Evolutionary conservation across 2,113 vertebrate species (phyloP), one percentile per base, ranked within the genome.

Genomic region (Chiloscyllium plagiosum): DNA sequence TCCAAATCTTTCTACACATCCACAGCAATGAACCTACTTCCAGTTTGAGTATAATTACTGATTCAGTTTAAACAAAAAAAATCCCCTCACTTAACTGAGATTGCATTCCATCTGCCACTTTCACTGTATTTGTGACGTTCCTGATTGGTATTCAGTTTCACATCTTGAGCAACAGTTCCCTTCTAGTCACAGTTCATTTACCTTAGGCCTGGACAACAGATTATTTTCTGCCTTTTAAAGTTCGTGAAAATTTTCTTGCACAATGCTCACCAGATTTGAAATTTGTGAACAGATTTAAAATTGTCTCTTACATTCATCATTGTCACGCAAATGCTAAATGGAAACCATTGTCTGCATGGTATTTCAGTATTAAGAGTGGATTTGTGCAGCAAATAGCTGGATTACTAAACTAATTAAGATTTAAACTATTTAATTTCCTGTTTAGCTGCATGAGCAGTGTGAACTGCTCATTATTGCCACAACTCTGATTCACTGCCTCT

Each of bases 391-490:
- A 33, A 93, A 93, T 61, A 66, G 89, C 33, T 93, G 89, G 61
- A 93, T 68, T 93, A 61, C 89, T 24, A 6, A 93, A 37, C 61
- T 93, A 68, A 93, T 93, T 93, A 65, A 93, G 19, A 93, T 93
- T 37, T 68, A 66, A 92, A 93, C 89, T 37, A 22, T 37, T 66
- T 93, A 93, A 66, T 93, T 93, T 93, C 89, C 89, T 66, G 56
- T 37, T 66, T 93, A 93, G 33, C 61, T 66, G 89, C 61, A 22
- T 93, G 61, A 93, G n/a, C 89, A 93, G n/a, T 93, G 89, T 93
- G 89, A 93, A 93, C 33, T 93, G 89, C 61, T 93, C 61, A 68
- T 93, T 93, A 93, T 66, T 93, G 89, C 61, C 66, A 33, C 89
- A 22, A 37, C n/a, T 68, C 89, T 42, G 89, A 66, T 68, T 93